phyloP scores from a whole-genome alignment of 1,140 invertebrate genomes.

The Camponotus pennsylvanicus region DNA sequence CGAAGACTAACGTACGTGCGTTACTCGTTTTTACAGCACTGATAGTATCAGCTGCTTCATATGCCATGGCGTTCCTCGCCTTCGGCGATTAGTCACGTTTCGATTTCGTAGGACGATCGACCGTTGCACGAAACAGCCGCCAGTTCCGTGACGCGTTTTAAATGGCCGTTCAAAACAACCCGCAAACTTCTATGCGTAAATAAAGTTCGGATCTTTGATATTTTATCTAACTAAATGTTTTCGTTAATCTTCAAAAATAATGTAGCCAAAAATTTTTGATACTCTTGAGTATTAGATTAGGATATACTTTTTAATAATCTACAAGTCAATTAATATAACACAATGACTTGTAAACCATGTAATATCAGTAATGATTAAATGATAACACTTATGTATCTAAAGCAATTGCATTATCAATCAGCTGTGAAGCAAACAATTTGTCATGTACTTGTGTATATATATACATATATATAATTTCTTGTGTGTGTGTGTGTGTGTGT shows the following conservation, averaged over 20 bases:
- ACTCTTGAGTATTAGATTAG: not conserved
- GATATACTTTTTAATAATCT: not conserved
- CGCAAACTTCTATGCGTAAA: constrained; percentile 9
- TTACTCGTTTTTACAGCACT: constrained; percentile 50
- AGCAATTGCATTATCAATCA: constrained; percentile 41
- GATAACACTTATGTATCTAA: constrained; percentile 47
- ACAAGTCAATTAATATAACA: not conserved
- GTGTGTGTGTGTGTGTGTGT: not conserved
- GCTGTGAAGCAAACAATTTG: constrained; percentile 19
- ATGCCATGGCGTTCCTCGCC: constrained; percentile 49
- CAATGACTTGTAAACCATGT: constrained; percentile 7
- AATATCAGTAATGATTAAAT: constrained; percentile 35
- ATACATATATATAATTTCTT: not conserved
- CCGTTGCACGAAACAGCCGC: constrained; percentile 54
- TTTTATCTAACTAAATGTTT: not conserved
- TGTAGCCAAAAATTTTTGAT: not conserved
- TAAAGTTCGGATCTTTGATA: not conserved
- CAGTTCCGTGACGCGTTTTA: constrained; percentile 46
- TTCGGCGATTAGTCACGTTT: constrained; percentile 73
- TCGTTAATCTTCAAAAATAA: not conserved
- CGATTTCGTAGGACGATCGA: constrained; percentile 73
- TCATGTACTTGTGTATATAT: not conserved
- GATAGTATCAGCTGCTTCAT: constrained; percentile 58
- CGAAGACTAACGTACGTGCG: constrained; percentile 6
- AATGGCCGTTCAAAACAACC: constrained; percentile 7